Evolutionary conservation across 2,113 vertebrate genomes (phyloP).

Genomic region (Conger conger): DNA sequence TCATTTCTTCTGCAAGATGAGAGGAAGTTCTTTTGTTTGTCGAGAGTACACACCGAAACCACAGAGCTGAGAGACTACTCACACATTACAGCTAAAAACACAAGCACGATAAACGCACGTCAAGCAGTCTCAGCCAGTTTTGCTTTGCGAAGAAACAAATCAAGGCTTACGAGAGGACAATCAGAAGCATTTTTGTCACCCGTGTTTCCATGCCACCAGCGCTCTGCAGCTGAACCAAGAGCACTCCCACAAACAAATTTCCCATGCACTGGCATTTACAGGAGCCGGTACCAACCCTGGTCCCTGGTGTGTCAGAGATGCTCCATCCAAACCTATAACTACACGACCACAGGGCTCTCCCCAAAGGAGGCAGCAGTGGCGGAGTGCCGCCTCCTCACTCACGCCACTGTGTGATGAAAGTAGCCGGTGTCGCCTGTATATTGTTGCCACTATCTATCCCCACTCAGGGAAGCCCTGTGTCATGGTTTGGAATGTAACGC

Average conservation of each 20-base stretch:
- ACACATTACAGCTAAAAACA: not conserved
- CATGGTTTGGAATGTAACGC: no score
- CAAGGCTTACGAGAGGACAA: not conserved
- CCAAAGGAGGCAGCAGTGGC: no score
- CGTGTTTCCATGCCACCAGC: not conserved
- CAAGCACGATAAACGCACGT: not conserved
- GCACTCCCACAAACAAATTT: not conserved
- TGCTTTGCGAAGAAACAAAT: not conserved
- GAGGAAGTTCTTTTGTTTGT: not conserved
- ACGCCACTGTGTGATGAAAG: no score
- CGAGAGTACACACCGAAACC: not conserved
- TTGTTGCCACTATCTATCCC: no score
- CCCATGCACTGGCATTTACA: not conserved
- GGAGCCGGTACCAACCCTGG: not conserved
- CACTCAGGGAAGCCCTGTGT: no score
- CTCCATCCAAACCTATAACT: not conserved
- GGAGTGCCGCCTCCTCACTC: no score
- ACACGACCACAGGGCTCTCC: no score
- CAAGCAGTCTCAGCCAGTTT: not conserved
- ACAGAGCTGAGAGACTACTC: not conserved
- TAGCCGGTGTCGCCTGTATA: no score
- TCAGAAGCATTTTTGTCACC: no score
- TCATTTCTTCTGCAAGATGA: not conserved
- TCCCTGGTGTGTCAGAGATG: not conserved
- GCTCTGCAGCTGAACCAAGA: not conserved